phyloP scores from a whole-genome alignment of 1,140 invertebrate species.

The Charaxes varanes region DNA sequence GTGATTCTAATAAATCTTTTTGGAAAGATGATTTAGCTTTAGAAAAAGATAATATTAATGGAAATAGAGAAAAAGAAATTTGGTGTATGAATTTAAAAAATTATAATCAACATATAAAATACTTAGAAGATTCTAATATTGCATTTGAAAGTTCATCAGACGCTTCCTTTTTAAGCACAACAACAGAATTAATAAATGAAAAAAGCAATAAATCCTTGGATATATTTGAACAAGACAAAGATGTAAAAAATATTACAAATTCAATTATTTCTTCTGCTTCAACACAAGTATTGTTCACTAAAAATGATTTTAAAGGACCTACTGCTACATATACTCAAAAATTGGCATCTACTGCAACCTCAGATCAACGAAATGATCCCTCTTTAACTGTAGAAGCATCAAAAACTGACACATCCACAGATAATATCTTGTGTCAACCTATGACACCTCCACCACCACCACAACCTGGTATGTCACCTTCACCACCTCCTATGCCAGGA shows the following conservation, averaged over 20 bases:
- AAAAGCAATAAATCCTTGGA: conserved; percentile 23
- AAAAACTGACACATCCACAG: not conserved
- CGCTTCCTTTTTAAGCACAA: conserved; percentile 48
- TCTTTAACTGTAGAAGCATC: not conserved
- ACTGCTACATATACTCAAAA: conserved; percentile 1
- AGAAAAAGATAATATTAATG: conserved; percentile 17
- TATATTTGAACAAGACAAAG: conserved; percentile 8
- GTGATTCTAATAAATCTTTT: conserved; percentile 45
- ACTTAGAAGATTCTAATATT: conserved; percentile 14
- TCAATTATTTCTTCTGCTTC: conserved; percentile 8
- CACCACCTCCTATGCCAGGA: conserved; percentile 51
- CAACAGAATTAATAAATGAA: conserved; percentile 30
- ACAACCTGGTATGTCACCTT: conserved; percentile 55
- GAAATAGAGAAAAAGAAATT: conserved; percentile 14
- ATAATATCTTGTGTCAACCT: conserved; percentile 9
- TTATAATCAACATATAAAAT: conserved; percentile 9
- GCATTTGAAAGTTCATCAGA: conserved; percentile 47
- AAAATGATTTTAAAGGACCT: conserved; percentile 20
- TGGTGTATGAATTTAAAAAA: conserved; percentile 7
- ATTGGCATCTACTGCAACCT: conserved; percentile 9
- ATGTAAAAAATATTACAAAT: conserved; percentile 17
- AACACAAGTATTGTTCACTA: conserved; percentile 29
- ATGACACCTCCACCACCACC: conserved; percentile 65
- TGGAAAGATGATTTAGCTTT: conserved; percentile 22
- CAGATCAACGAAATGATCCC: not conserved